Evolutionary conservation across 35 echinoderm and acorn worm genomes (phyloP).

Genomic region (Ophioderma brevispina): DNA sequence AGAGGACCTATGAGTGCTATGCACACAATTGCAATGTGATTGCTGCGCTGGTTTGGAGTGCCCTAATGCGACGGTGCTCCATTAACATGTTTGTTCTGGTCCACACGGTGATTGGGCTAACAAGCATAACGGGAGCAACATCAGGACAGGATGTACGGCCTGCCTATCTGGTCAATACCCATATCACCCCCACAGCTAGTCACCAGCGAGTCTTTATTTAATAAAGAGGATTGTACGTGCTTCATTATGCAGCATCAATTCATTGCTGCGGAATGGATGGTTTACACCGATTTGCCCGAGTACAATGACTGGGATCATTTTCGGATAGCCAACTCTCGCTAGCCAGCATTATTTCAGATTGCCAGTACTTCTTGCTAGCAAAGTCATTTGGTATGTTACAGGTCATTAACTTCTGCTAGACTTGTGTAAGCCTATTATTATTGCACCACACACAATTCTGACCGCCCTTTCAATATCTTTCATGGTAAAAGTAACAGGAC

Average conservation of each 20-base stretch:
- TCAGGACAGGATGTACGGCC: neutral
- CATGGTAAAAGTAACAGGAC: no score
- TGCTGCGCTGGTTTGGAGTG: constrained; percentile 33
- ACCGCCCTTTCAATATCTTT: no score
- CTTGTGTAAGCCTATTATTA: no score
- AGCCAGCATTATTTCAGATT: no score
- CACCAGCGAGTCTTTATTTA: neutral
- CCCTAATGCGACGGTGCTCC: constrained; percentile 48
- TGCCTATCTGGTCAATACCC: neutral
- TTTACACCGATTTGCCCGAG: neutral
- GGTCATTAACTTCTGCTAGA: no score
- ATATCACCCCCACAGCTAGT: neutral
- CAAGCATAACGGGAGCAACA: constrained; percentile 18
- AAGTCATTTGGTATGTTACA: no score
- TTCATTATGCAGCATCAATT: neutral
- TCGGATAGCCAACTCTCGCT: no score
- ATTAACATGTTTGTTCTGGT: constrained; percentile 52
- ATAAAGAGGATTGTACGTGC: neutral
- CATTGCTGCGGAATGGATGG: neutral
- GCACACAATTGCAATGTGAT: constrained; percentile 50
- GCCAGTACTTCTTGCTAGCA: no score
- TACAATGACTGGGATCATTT: no score
- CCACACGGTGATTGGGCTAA: constrained; percentile 43
- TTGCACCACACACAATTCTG: no score
- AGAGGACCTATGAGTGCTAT: constrained; percentile 32